phyloP scores from a whole-genome alignment of 2,888 invertebrate species.

The Spilosoma lubricipeda region DNA sequence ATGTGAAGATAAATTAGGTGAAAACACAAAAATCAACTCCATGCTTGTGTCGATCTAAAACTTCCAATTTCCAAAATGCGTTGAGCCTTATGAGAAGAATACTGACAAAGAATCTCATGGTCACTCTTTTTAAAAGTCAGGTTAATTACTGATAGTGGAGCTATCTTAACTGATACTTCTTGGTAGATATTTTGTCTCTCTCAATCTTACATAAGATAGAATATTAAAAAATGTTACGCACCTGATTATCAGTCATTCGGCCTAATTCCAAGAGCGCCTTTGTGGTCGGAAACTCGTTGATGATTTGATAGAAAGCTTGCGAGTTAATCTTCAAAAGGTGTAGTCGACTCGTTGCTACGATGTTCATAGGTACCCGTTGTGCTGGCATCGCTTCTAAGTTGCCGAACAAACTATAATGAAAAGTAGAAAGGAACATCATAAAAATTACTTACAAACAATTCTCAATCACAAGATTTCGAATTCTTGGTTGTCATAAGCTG shows the following conservation, averaged over 20 bases:
- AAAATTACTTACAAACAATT: too few relatives aligned
- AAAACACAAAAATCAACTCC: too few relatives aligned
- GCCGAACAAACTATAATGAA: conserved; percentile 67
- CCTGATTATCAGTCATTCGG: conserved; percentile 33
- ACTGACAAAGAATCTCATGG: too few relatives aligned
- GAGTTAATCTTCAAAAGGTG: conserved; percentile 72
- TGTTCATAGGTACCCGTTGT: conserved; percentile 54
- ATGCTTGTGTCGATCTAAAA: too few relatives aligned
- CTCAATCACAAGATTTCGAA: too few relatives aligned
- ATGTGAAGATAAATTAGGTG: too few relatives aligned
- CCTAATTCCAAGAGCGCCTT: conserved; percentile 53
- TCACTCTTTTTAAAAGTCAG: too few relatives aligned
- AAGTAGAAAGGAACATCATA: background rate
- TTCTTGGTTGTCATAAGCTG: too few relatives aligned
- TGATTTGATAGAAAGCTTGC: conserved; percentile 62
- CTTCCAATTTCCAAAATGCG: too few relatives aligned
- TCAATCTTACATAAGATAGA: too few relatives aligned
- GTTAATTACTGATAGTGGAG: too few relatives aligned
- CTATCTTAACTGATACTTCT: background rate
- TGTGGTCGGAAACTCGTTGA: conserved; percentile 68
- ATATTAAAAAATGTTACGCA: conserved; percentile 2
- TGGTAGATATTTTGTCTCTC: background rate
- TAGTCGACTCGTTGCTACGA: conserved; percentile 60
- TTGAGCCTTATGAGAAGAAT: too few relatives aligned
- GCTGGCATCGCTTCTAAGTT: conserved; percentile 61